Conservation (phyloP, 2,888 invertebrate genomes). For the Drosophila meridiana region DNA sequence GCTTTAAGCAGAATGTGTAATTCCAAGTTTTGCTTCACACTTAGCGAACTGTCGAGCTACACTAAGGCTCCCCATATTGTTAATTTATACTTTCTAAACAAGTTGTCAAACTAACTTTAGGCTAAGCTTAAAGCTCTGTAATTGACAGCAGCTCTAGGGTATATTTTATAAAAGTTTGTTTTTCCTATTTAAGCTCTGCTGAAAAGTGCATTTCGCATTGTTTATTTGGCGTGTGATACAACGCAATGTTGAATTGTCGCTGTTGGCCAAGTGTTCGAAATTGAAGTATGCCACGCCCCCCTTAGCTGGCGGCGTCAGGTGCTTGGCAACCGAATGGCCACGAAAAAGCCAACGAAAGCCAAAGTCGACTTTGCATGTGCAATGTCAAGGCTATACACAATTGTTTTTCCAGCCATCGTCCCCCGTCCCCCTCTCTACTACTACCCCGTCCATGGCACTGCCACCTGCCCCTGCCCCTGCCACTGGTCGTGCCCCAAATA, state of each 20-base stretch:
- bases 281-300: conserved; percentile 36
- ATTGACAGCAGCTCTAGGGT: background rate
- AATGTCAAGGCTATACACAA: conserved; percentile 66
- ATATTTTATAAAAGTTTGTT: background rate
- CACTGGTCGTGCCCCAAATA: conserved; percentile 2
- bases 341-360: conserved; percentile 15
- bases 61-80: background rate
- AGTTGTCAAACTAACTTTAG: background rate
- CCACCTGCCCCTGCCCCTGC: background rate
- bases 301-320: conserved; percentile 35
- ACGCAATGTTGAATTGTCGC: conserved; percentile 1
- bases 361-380: conserved; percentile 66
- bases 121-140: background rate
- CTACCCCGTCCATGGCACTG: background rate
- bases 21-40: background rate
- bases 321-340: conserved; percentile 35
- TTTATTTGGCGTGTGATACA: background rate
- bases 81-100: background rate
- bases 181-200: background rate
- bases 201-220: background rate
- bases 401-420: conserved; percentile 15
- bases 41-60: too few relatives aligned
- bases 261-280: conserved; percentile 40
- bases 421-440: background rate
- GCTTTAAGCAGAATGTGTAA: background rate